Evolutionary conservation across 1,140 invertebrate species (phyloP), one percentile per base, ranked within the genome.

Genomic region (Bombyx mandarina): DNA sequence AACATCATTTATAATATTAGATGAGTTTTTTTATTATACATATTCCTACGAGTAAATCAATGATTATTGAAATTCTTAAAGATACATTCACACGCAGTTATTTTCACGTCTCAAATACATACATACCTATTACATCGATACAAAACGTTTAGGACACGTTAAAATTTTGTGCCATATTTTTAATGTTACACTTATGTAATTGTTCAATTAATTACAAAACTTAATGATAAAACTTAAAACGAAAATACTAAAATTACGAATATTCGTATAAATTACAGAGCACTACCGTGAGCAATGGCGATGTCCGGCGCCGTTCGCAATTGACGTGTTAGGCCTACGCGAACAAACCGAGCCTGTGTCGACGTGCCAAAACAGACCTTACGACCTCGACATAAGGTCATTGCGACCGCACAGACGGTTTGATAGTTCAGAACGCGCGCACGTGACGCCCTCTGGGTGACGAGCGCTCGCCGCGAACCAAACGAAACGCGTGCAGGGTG

Each of bases 311-410:
- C 73, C 76, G 72, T 78, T 65, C 69, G 66, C 75, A 86, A 86
- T 86, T 86, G 83, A 86, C 83, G 77, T 78, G 65, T 82, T 82
- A 84, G 83, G 83, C 83, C 83, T 76, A 79, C 75, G 77, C 77
- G 74, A 71, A 64, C 62, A 69, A 63, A 68, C 60, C 53, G 52
- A 60, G 58, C 64, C 63, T 64, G 69, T 69, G 69, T 68, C 62
- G 60, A 56, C 58, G 54, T 60, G 26, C 4, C 26, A 35, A 35
- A 35, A 35, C 26, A 35, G 26, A 35, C 26, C 26, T 35, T 35
- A 35, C 26, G 26, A 35, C 26, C 26, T 35, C 26, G 26, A 35
- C 4, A 47, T 47, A 47, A 47, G 12, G 46, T 12, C 35, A 4
- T 35, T 8, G 4, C 50, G 50, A 51, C 2, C 50, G 42, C 50